Conservation (phyloP, 2,888 invertebrate genomes). For the Leptopilina drosophilae region DNA sequence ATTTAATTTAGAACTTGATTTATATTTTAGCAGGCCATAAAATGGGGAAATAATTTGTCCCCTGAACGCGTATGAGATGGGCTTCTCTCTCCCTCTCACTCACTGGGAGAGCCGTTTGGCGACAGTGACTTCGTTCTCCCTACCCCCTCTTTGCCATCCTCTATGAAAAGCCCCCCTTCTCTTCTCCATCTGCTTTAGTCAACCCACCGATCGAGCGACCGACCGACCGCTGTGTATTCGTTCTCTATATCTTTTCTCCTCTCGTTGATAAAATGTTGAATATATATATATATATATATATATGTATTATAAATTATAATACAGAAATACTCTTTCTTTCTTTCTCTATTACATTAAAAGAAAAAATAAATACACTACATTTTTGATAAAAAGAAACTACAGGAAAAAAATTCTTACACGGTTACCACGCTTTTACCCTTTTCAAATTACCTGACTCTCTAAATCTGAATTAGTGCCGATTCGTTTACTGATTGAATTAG, state of each 20-base stretch:
- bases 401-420: no score
- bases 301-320: conserved; percentile 45
- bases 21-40: conserved; percentile 76
- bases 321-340: conserved; percentile 8
- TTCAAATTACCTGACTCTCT: no score
- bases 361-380: conserved; percentile 15
- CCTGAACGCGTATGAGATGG: conserved; percentile 74
- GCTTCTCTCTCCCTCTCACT: conserved; percentile 53
- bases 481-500: no score
- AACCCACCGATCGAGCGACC: background rate
- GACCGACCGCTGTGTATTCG: background rate
- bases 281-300: conserved; percentile 45
- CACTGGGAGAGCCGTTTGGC: conserved; percentile 45
- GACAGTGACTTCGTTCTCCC: conserved; percentile 42
- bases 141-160: no score
- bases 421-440: no score
- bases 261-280: conserved; percentile 49
- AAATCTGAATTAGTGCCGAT: no score
- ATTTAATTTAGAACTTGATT: conserved; percentile 77
- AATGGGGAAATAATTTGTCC: conserved; percentile 76
- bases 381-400: background rate
- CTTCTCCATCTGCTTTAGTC: background rate
- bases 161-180: background rate
- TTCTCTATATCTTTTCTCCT: conserved; percentile 41
- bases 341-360: conserved; percentile 28